These are phyloP conservation scores for Ailuropoda melanoleuca DNA, from an alignment of 2,113 vertebrate genomes.

Conservation along the genomic window DNA sequence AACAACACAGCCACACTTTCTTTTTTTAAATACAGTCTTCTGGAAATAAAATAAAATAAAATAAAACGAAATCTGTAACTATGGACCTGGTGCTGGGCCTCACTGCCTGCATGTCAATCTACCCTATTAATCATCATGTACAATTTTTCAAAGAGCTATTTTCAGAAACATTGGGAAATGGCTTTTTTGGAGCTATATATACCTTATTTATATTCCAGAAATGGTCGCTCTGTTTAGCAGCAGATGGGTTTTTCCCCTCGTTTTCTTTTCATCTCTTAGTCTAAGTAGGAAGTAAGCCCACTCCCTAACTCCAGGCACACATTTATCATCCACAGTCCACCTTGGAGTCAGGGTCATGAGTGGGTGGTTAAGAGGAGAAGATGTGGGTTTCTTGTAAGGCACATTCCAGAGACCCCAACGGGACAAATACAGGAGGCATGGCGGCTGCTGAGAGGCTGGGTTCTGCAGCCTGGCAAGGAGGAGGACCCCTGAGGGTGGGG, in stretches of 20 bases:
- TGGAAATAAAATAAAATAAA: constrained; percentile 17
- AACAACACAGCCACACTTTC: neutral
- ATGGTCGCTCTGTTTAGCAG: constrained; percentile 3
- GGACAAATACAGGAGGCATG: neutral
- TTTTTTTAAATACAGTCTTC: neutral
- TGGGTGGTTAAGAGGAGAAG: neutral
- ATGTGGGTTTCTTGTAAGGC: neutral
- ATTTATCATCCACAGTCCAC: neutral
- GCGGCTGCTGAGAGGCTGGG: neutral
- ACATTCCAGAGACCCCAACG: neutral
- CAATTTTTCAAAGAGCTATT: constrained; percentile 50
- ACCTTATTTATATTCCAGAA: constrained; percentile 43
- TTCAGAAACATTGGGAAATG: constrained; percentile 58
- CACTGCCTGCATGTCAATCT: neutral
- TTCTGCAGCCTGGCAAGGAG: neutral
- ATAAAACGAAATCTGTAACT: constrained; percentile 33
- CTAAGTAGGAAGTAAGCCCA: neutral
- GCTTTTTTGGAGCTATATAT: neutral
- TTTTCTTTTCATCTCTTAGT: constrained; percentile 15
- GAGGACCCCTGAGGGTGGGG: neutral
- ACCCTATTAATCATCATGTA: constrained; percentile 26
- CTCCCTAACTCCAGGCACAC: neutral
- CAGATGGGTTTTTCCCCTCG: neutral
- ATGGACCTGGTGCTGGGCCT: neutral
- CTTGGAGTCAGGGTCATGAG: neutral